Conservation (phyloP, 2,888 invertebrate species). For the Tachina fera region DNA sequence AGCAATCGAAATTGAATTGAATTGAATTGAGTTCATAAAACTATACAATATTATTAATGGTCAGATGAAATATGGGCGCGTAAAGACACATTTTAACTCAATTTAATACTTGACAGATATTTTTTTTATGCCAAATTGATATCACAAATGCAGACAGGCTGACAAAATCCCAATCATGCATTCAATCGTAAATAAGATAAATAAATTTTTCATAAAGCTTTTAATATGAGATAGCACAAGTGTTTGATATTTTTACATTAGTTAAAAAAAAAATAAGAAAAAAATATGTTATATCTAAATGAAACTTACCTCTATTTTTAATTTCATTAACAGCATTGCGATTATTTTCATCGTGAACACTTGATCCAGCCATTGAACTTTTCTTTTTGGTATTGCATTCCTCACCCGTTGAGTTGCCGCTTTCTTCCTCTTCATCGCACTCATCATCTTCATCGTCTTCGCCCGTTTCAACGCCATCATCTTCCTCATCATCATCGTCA, state of each 20-base stretch:
- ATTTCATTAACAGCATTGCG: constrained; percentile 82
- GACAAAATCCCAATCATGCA: constrained; percentile 6
- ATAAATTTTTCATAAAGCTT: background rate
- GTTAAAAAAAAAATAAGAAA: too few relatives aligned
- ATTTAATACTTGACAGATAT: background rate
- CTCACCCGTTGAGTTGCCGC: constrained; percentile 70
- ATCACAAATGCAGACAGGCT: background rate
- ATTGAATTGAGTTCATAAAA: constrained; percentile 50
- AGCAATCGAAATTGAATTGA: constrained; percentile 41
- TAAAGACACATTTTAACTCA: constrained; percentile 35
- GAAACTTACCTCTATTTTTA: constrained; percentile 80
- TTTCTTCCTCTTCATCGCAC: constrained; percentile 76
- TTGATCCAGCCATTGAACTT: constrained; percentile 71
- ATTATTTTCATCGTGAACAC: constrained; percentile 82
- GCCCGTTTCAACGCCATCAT: constrained; percentile 80
- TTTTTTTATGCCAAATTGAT: background rate
- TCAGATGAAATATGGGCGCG: background rate
- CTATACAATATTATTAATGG: background rate
- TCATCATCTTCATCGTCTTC: constrained; percentile 75
- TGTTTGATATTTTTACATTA: too few relatives aligned
- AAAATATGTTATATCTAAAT: too few relatives aligned
- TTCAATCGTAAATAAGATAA: background rate
- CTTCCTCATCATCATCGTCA: constrained; percentile 77
- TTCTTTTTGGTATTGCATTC: constrained; percentile 73
- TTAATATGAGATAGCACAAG: background rate